Evolutionary conservation across 2,888 invertebrate species (phyloP).

Genomic region (Ochlodes sylvanus): DNA sequence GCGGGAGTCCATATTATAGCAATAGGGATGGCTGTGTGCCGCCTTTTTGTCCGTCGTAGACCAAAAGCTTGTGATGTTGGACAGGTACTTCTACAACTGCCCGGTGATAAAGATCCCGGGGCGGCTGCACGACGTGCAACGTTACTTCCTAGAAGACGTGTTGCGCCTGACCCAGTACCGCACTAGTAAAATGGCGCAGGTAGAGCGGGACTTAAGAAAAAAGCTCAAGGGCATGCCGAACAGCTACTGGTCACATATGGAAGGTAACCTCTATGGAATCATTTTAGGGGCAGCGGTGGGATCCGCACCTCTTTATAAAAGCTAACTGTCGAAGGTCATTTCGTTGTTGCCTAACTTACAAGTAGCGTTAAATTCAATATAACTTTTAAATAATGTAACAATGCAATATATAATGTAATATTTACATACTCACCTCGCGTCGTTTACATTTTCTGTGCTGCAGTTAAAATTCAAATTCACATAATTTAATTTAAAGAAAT

Average conservation of each 20-base stretch:
- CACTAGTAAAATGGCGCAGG: conserved; percentile 77
- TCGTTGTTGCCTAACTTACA: too few relatives aligned
- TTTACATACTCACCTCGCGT: too few relatives aligned
- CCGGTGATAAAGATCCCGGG: conserved; percentile 31
- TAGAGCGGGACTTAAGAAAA: conserved; percentile 63
- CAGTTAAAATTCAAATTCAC: too few relatives aligned
- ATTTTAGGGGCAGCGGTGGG: neutral
- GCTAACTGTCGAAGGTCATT: too few relatives aligned
- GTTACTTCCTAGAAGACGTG: conserved; percentile 92
- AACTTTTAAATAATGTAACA: too few relatives aligned
- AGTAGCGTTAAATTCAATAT: too few relatives aligned
- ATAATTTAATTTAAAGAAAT: too few relatives aligned
- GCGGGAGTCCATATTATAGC: too few relatives aligned
- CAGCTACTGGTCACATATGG: conserved; percentile 75
- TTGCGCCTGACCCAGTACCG: conserved; percentile 86
- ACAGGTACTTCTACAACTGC: conserved; percentile 89
- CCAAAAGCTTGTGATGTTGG: neutral
- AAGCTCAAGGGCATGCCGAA: conserved; percentile 60
- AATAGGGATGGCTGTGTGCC: too few relatives aligned
- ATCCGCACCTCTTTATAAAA: neutral
- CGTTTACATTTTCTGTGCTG: too few relatives aligned
- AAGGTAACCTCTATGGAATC: conserved; percentile 53
- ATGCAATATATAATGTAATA: too few relatives aligned
- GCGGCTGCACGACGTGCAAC: conserved; percentile 88
- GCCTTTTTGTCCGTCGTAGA: too few relatives aligned